phyloP scores from a whole-genome alignment of 2,113 vertebrate species.

The Meriones unguiculatus region DNA sequence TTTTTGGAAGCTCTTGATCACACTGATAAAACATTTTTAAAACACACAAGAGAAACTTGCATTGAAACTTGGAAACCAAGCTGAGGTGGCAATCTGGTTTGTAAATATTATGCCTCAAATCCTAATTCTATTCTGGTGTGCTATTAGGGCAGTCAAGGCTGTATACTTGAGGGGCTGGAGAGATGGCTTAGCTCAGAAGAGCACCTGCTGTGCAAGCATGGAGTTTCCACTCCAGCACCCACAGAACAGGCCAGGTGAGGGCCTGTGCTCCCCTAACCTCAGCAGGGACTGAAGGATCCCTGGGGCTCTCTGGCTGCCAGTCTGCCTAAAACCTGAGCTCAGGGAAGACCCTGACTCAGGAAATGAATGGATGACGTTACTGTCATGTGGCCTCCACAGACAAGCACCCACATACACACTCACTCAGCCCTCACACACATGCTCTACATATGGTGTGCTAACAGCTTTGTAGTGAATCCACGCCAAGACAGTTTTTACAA shows the following conservation, averaged over 20 bases:
- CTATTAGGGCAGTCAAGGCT: neutral
- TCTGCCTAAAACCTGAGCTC: neutral
- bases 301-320: neutral
- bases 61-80: neutral
- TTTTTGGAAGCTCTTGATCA: neutral
- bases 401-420: neutral
- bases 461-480: too few species aligned
- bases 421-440: neutral
- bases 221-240: neutral
- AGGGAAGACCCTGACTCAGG: neutral
- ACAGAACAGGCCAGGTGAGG: neutral
- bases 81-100: neutral
- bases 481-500: too few species aligned
- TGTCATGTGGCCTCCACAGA: neutral
- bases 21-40: neutral
- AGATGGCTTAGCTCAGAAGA: neutral
- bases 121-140: neutral
- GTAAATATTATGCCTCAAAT: neutral
- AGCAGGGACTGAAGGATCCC: neutral
- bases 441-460: neutral
- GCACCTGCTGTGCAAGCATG: neutral
- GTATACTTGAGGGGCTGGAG: neutral
- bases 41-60: neutral
- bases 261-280: neutral
- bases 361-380: too few species aligned